Evolutionary conservation across 2,113 vertebrate genomes (phyloP), one percentile per base, ranked within the genome.

Genomic region (Pontoporia blainvillei): DNA sequence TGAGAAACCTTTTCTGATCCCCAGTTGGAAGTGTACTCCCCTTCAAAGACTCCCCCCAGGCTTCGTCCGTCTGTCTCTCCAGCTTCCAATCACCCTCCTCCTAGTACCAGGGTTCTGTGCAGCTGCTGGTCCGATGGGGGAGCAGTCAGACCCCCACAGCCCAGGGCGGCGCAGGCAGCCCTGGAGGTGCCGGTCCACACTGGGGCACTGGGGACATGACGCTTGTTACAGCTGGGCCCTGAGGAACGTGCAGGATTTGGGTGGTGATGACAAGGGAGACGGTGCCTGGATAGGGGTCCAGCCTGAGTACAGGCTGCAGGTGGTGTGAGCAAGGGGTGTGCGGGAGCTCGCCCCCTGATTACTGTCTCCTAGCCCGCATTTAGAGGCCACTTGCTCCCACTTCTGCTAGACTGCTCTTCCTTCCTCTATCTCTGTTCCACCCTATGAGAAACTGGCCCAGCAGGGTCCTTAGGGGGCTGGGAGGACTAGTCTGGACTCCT

Each of bases 151-250:
- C 11, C 29, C 20, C 73, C 10, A 34, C 27, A 21, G 75, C 54
- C 90, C 3, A 78, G 67, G n/a, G 36, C 0, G 6, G 75, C 64
- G 1, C 14, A 1, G 36, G 44, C 64, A 52, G 52, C 83, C n/a
- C 49, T 4, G 34, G 46, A 92, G 82, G 57, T 14, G 41, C 41
- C 1, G 0, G 23, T 52, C 21, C 27, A 46, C 3, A 3, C 17
- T 8, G 10, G 7, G 14, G 46, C 34, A 46, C 46, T 20, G 8
- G 20, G 20, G 36, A 6, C 0, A 0, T 23, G 27, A 49, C n/a
- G n/a, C 61, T 86, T 27, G 9, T 6, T 6, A n/a, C 29, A 87
- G 62, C 21, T 39, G 31, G 91, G 62, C n/a, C 49, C 36, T 36
- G 25, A 15, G 85, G 36, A 44, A 31, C 27, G 21, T 2, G 64